Evolutionary conservation across 2,888 invertebrate genomes (phyloP).

Genomic region (Morpho helenor): DNA sequence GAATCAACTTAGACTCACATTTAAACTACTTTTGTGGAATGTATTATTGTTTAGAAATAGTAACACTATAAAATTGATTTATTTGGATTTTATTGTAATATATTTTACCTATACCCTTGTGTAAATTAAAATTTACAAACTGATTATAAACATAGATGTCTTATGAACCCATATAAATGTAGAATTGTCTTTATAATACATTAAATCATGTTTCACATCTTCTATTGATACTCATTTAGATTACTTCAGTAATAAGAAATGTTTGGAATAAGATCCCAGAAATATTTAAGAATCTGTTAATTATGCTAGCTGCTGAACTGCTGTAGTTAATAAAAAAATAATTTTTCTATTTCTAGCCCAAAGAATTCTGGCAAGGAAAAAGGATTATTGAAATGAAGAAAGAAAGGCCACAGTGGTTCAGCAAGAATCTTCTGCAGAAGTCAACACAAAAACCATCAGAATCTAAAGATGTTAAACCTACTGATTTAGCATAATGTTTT

Average conservation of each 20-base stretch:
- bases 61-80: no score
- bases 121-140: no score
- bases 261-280: background rate
- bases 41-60: no score
- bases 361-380: constrained; percentile 83
- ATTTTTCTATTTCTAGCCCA: constrained; percentile 51
- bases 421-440: constrained; percentile 89
- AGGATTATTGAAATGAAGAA: constrained; percentile 92
- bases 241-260: background rate
- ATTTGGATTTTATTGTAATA: no score
- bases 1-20: no score
- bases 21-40: no score
- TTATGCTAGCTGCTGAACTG: background rate
- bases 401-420: constrained; percentile 92
- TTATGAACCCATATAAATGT: no score
- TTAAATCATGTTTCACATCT: no score
- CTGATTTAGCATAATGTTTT: constrained; percentile 79
- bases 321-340: background rate
- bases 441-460: constrained; percentile 85
- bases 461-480: constrained; percentile 86
- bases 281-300: background rate
- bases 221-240: constrained; percentile 1
- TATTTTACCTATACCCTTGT: no score
- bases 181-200: no score
- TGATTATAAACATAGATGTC: no score